phyloP scores from a whole-genome alignment of 2,888 invertebrate genomes.

The Drosophila limbata region DNA sequence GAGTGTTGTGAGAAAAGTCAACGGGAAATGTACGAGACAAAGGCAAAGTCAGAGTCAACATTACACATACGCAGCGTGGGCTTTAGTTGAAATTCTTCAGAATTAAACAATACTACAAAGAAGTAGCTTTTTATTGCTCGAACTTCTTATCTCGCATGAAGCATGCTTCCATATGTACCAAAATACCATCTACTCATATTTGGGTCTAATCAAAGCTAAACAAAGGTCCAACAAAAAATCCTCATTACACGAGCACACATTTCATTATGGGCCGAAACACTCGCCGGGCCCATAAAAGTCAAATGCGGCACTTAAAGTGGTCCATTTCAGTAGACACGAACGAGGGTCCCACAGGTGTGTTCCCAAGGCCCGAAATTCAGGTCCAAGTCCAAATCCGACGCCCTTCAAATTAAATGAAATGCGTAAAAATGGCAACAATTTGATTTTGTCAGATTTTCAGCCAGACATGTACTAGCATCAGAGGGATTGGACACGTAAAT shows the following conservation, averaged over 20 bases:
- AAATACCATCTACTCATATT: constrained; percentile 1
- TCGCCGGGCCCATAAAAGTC: constrained; percentile 67
- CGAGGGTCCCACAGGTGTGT: constrained; percentile 70
- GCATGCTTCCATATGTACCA: constrained; percentile 10
- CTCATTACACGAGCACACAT: constrained; percentile 69
- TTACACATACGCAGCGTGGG: constrained; percentile 35
- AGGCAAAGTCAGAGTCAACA: background rate
- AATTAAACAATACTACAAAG: constrained; percentile 7
- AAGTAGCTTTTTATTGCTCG: constrained; percentile 3
- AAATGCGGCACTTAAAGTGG: constrained; percentile 77
- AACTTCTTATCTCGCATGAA: constrained; percentile 36
- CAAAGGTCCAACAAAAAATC: constrained; percentile 58
- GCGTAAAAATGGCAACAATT: constrained; percentile 81
- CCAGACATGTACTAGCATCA: constrained; percentile 34
- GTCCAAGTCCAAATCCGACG: constrained; percentile 30
- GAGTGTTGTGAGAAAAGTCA: constrained; percentile 61
- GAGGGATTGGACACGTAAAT: constrained; percentile 47
- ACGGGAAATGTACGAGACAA: constrained; percentile 42
- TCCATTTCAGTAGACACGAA: constrained; percentile 60
- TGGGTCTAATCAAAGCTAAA: constrained; percentile 72
- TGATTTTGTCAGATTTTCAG: constrained; percentile 80
- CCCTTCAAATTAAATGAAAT: constrained; percentile 83
- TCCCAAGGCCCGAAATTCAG: constrained; percentile 6
- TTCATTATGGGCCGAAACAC: constrained; percentile 59
- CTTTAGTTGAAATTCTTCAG: background rate